These are phyloP conservation scores for Sycobia sp. DNA, from an alignment of 1,140 invertebrate species.

Conservation along the genomic window DNA sequence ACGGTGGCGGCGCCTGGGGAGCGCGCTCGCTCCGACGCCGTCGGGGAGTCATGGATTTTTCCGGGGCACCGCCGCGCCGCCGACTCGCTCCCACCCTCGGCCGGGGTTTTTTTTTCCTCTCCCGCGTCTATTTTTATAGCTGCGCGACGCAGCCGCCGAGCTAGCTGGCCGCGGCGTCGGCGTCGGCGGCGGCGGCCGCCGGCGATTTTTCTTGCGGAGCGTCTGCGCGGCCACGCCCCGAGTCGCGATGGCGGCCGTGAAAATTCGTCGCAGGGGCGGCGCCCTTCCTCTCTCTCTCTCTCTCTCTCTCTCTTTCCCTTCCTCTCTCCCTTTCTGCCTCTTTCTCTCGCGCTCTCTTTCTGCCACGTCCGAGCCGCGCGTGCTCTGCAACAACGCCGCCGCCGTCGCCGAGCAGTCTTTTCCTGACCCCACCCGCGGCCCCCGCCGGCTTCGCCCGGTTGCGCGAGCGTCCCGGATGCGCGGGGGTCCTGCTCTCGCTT, in stretches of 20 bases:
- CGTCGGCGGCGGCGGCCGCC: not conserved
- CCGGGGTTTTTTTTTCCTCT: constrained; percentile 40
- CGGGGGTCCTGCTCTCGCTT: too few relatives aligned
- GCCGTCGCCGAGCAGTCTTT: too few relatives aligned
- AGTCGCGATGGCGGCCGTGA: constrained; percentile 53
- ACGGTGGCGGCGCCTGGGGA: constrained; percentile 32
- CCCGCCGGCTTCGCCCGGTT: too few relatives aligned
- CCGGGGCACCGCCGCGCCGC: constrained; percentile 6
- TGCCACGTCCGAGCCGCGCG: not conserved
- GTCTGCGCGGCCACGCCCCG: constrained; percentile 59
- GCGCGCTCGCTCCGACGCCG: constrained; percentile 27
- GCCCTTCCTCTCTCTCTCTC: constrained; percentile 38
- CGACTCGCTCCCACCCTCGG: too few relatives aligned
- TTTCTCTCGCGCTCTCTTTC: constrained; percentile 27
- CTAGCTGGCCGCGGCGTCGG: constrained; percentile 1
- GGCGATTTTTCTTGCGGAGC: constrained; percentile 41
- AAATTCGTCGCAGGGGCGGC: constrained; percentile 51
- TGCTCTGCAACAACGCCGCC: not conserved
- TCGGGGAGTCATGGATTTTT: constrained; percentile 30
- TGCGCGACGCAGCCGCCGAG: too few relatives aligned
- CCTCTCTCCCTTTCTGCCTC: constrained; percentile 16
- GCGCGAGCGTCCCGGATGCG: too few relatives aligned
- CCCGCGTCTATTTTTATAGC: constrained; percentile 28
- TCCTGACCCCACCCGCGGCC: too few relatives aligned
- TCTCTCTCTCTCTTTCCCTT: not conserved